Evolutionary conservation across 2,113 vertebrate genomes (phyloP), one percentile per base, ranked within the genome.

Genomic region (Sphyrna mokarran): DNA sequence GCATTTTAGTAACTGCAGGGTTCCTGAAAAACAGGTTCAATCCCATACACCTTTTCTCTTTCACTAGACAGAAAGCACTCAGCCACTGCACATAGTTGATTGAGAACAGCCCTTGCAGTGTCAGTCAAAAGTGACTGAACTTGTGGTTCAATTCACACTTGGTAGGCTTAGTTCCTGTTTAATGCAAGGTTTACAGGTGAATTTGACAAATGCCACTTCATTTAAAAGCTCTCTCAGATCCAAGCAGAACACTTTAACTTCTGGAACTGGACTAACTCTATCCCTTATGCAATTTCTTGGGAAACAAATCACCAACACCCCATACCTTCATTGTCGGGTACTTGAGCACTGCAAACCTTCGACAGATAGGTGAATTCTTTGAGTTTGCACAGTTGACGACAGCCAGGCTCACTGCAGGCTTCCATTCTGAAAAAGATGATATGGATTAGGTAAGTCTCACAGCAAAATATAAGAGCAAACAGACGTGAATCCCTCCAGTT

Each of bases 321-420:
- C 8, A 13, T 96, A 97, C 98, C 98, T 97, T 98, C 29, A 98
- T 22, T 0, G 97, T 96, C 0, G 98, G 98, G 95, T 97, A 98
- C 4, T 97, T 97, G 16, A 1, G 96, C 95, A 98, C 96, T n/a
- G 72, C 18, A 78, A 96, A 97, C 0, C 9, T 26, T 2, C 0
- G 40, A 96, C 98, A 98, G 63, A 97, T 61, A 69, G 95, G 80
- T 13, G 61, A 85, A 97, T 97, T 98, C 7, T 86, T 96, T 0
- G 96, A 85, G 0, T 96, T 86, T 2, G 97, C 97, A 89, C 98
- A 98, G 96, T 98, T 97, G 0, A 98, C 86, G 13, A 97, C 98
- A 95, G 97, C 97, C 95, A 98, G 95, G 0, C 97, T 96, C 91
- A 98, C 97, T 6, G 97, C 98, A 14, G 97, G 97, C 94, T 97